Evolutionary conservation across 2,113 vertebrate species (phyloP), one percentile per base, ranked within the genome.

Genomic region (Oryzias melastigma): DNA sequence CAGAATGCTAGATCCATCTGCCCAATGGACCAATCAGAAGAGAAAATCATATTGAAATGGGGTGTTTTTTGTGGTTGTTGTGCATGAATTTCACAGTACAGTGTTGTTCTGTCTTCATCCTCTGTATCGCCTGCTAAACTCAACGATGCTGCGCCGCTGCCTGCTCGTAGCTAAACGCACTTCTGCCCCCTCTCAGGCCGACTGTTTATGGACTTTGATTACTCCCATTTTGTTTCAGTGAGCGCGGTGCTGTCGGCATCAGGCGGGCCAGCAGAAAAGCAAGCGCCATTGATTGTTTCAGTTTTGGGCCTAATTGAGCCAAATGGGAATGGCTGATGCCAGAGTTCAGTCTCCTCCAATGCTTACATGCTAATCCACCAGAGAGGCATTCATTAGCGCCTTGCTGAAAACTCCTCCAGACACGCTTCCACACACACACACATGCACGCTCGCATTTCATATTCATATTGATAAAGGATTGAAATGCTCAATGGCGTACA

Each of bases 221-320:
- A 90, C 87, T 88, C 81, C 78, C 86, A 78, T 91, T 91, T 88
- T 78, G 87, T 89, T 83, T 86, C 82, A 83, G 71, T 82, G 77
- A 86, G 81, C 65, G 77, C n/a, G 50, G 55, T 35, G 52, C 67
- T 41, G 45, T 68, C 57, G 85, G 90, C 91, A 86, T 81, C 83
- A 85, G 81, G 76, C 85, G 48, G 79, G 59, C 78, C 58, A 44
- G 68, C 81, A 88, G 83, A 89, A 88, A 90, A 84, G 85, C 86
- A 83, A 83, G 71, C 70, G 43, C 85, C 85, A 86, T 83, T 84
- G 85, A 90, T 90, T 87, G 85, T 91, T 82, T 90, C 80, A 75
- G 78, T 91, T 90, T 90, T 82, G 47, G 84, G 71, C 83, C 82
- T 93, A 93, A 93, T 93, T 93, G 90, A 92, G 87, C 89, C 92